Percentiles rank a stretch among this genome's conserved stretches.
Conservation (phyloP, 2,888 invertebrate species). For the Branchipolynoe longqiensis region DNA sequence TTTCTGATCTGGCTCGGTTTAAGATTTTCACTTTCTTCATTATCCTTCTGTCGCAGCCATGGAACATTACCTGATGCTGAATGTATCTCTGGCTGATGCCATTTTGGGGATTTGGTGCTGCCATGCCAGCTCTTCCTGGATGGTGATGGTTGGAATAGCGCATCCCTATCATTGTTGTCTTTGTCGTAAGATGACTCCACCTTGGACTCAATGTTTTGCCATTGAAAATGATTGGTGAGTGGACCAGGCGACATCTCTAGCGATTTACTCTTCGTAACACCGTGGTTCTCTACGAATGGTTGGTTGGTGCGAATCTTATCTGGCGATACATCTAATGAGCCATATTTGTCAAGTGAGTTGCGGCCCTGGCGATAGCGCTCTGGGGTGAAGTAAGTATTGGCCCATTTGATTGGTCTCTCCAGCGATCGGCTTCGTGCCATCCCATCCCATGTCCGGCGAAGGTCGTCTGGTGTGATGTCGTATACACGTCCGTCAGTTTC, state of each 20-base stretch:
- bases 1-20: conserved; percentile 43
- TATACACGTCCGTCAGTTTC: not conserved
- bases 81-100: not conserved
- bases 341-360: not conserved
- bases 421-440: conserved; percentile 1
- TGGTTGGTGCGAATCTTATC: not conserved
- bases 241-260: not conserved
- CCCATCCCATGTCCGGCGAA: conserved; percentile 12
- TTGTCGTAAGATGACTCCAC: not conserved
- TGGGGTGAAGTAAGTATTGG: not conserved
- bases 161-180: not conserved
- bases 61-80: not conserved
- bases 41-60: not conserved
- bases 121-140: conserved; percentile 52
- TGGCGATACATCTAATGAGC: not conserved
- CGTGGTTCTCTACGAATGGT: not conserved
- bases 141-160: not conserved
- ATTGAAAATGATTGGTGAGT: not conserved
- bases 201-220: not conserved
- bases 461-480: conserved; percentile 23
- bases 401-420: not conserved
- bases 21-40: not conserved
- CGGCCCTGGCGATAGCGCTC: not conserved
- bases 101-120: conserved; percentile 3
- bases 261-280: conserved; percentile 8